Base-by-base conservation (phyloP, 1,140 invertebrate species). In the Trichonephila inaurata region DNA sequence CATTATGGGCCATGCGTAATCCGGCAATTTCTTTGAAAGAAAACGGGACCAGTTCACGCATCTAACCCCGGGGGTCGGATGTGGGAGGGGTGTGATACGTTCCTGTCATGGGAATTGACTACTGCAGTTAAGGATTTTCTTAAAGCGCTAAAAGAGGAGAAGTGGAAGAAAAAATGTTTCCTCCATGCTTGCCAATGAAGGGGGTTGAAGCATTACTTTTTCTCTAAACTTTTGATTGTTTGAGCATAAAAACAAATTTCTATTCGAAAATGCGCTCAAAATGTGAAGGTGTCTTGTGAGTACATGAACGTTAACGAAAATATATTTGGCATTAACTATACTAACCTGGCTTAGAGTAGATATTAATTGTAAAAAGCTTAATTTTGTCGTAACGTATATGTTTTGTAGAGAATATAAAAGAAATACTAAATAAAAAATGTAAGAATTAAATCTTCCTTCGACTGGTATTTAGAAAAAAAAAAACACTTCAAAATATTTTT, bases 11-110 rank as follows among this genome's bases (percentile, higher is more conserved):
- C 64, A 28, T 89, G 88, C 88, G 88, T 89, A 89, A 89, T 89
- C 88, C 88, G 88, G 88, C 88, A 89, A 89, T 89, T 89, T 89
- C 88, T 89, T 77, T 89, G 88, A 89, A 89, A 89, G 88, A 77
- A 77, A 89, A 89, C 88, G 88, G 64, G 66, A 28, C 28, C 40
- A 77, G 88, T 89, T 89, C 88, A 89, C 88, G 88, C 88, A 89
- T 85, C 83, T 85, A 85, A 85, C 83, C 83, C 83, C 83, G 58
- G 62, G 86, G 58, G 61, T 66, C 33, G 86, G 86, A 44, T 28
- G 21, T 51, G 82, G 44, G 44, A 58, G 83, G 33, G 61, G 62
- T 21, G 86, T 40, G 86, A 88, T 88, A 66, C 60, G 86, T 88
- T 62, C 61, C 28, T 88, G 86, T 88, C 62, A 64, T 66, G 86